These are phyloP conservation scores for Tetramorium alpestre DNA, from an alignment of 1,140 invertebrate species.

Conservation along the genomic window DNA sequence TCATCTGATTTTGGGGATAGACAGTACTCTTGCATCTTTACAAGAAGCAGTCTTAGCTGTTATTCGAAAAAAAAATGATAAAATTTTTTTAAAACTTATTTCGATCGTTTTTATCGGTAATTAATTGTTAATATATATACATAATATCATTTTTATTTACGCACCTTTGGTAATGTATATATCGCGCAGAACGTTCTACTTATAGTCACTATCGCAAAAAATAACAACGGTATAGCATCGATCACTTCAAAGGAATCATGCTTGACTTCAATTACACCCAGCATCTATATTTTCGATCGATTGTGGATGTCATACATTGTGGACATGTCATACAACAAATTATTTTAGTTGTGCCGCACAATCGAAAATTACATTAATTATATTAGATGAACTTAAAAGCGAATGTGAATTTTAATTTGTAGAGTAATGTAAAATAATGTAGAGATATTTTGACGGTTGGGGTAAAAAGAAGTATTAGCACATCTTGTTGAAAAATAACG, in stretches of 20 bases:
- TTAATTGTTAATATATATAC: neutral
- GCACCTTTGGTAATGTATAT: constrained; percentile 12
- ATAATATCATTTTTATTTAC: neutral
- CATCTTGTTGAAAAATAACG: neutral
- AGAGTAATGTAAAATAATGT: neutral
- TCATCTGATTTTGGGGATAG: constrained; percentile 2
- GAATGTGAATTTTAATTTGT: neutral
- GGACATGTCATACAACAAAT: neutral
- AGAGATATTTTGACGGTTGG: neutral
- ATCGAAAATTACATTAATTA: neutral
- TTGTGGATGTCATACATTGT: neutral
- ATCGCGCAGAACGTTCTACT: neutral
- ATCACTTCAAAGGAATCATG: constrained; percentile 2
- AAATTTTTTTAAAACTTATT: neutral
- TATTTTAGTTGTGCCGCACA: neutral
- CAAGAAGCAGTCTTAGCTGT: constrained; percentile 23
- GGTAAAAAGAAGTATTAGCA: neutral
- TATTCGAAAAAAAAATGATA: neutral
- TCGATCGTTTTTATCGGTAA: neutral
- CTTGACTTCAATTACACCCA: neutral
- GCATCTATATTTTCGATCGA: neutral
- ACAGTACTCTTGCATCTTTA: neutral
- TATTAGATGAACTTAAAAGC: neutral
- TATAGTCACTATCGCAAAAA: neutral
- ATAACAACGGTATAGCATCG: neutral